Conservation (phyloP, 2,888 invertebrate species). For the Sarcophaga rosellei region DNA sequence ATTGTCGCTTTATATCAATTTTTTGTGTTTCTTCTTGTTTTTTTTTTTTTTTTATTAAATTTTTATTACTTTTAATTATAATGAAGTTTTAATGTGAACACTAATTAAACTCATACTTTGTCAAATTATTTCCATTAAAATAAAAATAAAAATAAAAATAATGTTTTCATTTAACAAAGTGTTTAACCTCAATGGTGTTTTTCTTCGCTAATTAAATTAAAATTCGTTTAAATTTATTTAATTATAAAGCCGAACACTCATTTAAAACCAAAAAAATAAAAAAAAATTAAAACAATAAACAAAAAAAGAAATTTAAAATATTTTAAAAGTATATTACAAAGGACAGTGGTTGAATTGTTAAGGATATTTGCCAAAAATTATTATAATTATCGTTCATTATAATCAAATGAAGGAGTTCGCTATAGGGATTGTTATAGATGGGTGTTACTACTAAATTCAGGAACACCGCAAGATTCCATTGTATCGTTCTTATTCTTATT, state of each 20-base stretch:
- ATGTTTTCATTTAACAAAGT: conserved; percentile 52
- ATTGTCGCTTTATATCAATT: neutral
- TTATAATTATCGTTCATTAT: too few species aligned
- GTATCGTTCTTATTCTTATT: too few species aligned
- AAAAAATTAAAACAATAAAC: too few species aligned
- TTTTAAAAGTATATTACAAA: conserved; percentile 21
- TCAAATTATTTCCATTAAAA: conserved; percentile 53
- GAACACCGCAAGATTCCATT: neutral
- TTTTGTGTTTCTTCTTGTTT: neutral
- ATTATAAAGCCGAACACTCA: conserved; percentile 48
- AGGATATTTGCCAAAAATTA: neutral
- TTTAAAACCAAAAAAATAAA: conserved; percentile 36
- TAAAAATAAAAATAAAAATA: conserved; percentile 8
- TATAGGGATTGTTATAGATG: too few species aligned
- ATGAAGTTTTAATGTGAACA: conserved; percentile 26
- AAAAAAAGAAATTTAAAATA: neutral
- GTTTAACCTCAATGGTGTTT: conserved; percentile 41
- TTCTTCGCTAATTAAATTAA: conserved; percentile 53
- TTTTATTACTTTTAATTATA: neutral
- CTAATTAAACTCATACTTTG: conserved; percentile 32
- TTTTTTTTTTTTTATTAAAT: neutral
- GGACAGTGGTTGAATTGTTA: conserved; percentile 20
- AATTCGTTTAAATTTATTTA: conserved; percentile 60
- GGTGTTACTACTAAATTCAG: too few species aligned
- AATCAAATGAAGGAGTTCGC: too few species aligned